Conservation (phyloP, 2,888 invertebrate species). For the Cheilosia scutellata region DNA sequence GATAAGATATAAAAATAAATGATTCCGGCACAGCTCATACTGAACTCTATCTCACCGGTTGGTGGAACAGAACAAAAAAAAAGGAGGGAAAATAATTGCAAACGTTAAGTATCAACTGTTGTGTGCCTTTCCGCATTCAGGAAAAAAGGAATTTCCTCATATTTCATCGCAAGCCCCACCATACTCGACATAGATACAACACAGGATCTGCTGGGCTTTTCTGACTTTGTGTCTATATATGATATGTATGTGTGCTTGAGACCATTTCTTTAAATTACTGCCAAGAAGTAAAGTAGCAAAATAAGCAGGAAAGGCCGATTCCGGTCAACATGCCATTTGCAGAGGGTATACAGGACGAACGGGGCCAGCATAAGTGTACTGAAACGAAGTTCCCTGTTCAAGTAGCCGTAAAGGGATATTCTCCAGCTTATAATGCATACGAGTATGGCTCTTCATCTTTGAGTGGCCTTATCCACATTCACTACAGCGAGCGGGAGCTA, state of each 20-base stretch:
- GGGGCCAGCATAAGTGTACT: slow-evolving; percentile 50
- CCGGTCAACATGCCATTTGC: slow-evolving; percentile 71
- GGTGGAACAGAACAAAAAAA: not conserved
- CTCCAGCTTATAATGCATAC: slow-evolving; percentile 69
- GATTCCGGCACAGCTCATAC: slow-evolving; percentile 48
- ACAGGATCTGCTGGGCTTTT: slow-evolving; percentile 32
- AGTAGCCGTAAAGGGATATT: slow-evolving; percentile 69
- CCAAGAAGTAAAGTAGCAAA: slow-evolving; percentile 61
- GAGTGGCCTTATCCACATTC: slow-evolving; percentile 66
- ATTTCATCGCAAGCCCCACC: slow-evolving; percentile 29
- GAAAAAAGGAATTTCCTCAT: slow-evolving; percentile 47
- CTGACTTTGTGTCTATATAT: slow-evolving; percentile 22
- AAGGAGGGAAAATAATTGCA: slow-evolving; percentile 64
- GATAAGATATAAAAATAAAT: slow-evolving; percentile 66
- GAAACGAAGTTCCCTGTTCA: slow-evolving; percentile 68
- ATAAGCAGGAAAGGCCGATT: slow-evolving; percentile 66
- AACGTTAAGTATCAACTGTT: slow-evolving; percentile 73
- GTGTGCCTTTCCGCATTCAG: slow-evolving; percentile 67
- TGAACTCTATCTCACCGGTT: not conserved
- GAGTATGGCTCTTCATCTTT: slow-evolving; percentile 65
- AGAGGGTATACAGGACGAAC: not conserved
- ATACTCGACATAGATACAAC: slow-evolving; percentile 22
- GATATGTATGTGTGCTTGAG: slow-evolving; percentile 26
- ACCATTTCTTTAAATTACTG: slow-evolving; percentile 65
- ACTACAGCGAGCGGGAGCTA: slow-evolving; percentile 16